Evolutionary conservation across 2,113 vertebrate species (phyloP).

Genomic region (Parotia lawesii): DNA sequence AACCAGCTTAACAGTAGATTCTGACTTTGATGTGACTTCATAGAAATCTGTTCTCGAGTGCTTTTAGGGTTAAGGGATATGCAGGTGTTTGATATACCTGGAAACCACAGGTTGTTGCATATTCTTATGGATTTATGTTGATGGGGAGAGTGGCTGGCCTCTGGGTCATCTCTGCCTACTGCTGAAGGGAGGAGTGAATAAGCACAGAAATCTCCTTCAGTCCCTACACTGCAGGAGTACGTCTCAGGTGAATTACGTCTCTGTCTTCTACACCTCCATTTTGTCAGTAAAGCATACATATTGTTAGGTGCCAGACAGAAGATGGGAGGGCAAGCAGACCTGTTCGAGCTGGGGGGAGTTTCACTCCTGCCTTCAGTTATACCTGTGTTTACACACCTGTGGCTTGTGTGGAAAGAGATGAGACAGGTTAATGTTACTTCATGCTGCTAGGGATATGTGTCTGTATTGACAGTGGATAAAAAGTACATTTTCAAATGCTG

Average conservation of each 20-base stretch:
- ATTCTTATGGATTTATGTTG: rapidly evolving
- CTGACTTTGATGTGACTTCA: not conserved
- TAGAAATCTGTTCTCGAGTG: not conserved
- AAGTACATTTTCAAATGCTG: not conserved
- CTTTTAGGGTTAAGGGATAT: not conserved
- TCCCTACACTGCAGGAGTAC: not conserved
- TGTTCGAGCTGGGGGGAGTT: rapidly evolving
- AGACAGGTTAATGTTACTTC: not conserved
- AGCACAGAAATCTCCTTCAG: not conserved
- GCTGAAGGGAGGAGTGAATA: not conserved
- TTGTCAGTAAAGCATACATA: not conserved
- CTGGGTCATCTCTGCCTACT: not conserved
- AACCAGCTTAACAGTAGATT: not conserved
- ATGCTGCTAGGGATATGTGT: not conserved
- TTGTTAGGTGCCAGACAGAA: not conserved
- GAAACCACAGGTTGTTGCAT: not conserved
- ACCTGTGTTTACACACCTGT: not conserved
- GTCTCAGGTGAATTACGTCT: not conserved
- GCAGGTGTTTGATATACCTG: not conserved
- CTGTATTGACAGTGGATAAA: not conserved
- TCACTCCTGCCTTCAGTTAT: not conserved
- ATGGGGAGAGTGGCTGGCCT: not conserved
- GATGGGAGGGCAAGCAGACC: not conserved
- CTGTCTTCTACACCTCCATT: not conserved
- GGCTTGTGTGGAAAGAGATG: not conserved